Evolutionary conservation across 2,797 vertebrate genomes (phyloP).

Genomic region (Jordanella pulchra): DNA sequence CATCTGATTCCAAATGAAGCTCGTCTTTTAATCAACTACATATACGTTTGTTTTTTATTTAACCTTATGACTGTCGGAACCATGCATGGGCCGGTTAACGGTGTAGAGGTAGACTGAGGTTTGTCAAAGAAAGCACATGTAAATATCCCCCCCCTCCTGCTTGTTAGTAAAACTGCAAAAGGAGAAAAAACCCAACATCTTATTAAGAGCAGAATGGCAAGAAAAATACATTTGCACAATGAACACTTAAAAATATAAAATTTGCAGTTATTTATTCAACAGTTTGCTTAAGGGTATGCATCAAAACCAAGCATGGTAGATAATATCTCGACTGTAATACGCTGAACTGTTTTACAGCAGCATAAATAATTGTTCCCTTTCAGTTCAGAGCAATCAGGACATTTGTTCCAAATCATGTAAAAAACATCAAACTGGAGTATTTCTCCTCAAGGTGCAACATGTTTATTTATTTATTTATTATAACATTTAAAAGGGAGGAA

Average conservation of each 20-base stretch:
- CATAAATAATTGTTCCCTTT: not conserved
- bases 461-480: constrained; percentile 7
- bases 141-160: no score
- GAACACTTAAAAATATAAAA: not conserved
- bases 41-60: not conserved
- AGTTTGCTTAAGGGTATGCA: not conserved
- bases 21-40: constrained; percentile 66
- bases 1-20: constrained; percentile 48
- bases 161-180: no score
- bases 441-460: not conserved
- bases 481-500: constrained; percentile 10
- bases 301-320: not conserved
- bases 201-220: not conserved
- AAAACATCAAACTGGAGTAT: not conserved
- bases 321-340: not conserved
- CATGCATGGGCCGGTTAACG: not conserved
- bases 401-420: not conserved
- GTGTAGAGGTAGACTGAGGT: no score
- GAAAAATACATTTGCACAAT: not conserved
- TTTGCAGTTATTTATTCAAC: not conserved
- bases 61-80: not conserved
- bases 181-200: no score
- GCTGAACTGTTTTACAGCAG: not conserved
- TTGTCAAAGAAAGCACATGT: not conserved
- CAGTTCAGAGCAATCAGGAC: not conserved